Evolutionary conservation across 2,113 vertebrate genomes (phyloP), one percentile per base, ranked within the genome.

Genomic region (Stomatorhinus ivindoensis): DNA sequence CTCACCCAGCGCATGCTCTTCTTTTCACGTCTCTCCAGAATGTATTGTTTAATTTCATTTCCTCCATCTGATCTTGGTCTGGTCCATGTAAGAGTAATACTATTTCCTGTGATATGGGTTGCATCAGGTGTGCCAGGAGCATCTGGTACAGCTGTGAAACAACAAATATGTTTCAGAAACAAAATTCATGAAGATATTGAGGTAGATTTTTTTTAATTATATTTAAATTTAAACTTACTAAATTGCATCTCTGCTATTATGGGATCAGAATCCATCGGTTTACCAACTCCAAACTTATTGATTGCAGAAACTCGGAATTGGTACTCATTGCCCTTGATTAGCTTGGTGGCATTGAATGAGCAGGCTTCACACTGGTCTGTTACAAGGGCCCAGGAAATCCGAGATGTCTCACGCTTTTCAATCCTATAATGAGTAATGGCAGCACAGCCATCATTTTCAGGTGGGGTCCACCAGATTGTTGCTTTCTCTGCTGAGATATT

Each of bases 321-420:
- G 92, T 99, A 99, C 90, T 99, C 98, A 58, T 99, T 99, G 94
- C 97, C 98, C 55, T 96, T 98, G 92, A 99, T 99, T 91, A 99
- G 94, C 93, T 98, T 99, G 83, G 95, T 95, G 89, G 96, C 97
- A 4, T 95, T 97, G 90, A 96, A 98, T 91, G 97, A 98, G 91
- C 96, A 99, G 50, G 96, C 97, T 96, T 99, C 97, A 92, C 98
- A 98, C 76, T 97, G 97, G 91, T 99, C 97, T 89, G 96, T 97
- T 91, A 98, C 95, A 91, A 97, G 93, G 50, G 98, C 98, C 98
- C 98, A 99, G 85, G 98, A 95, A 92, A 99, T 96, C 92, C 98
- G 96, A 91, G 98, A 99, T 2, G 98, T 99, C 93, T 99, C 98
- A 91, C 98, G 97, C 93, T 99, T 99, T 94, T 99, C 98, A 94